Evolutionary conservation across 2,797 vertebrate species (phyloP).

Genomic region (Urocyon cinereoargenteus): DNA sequence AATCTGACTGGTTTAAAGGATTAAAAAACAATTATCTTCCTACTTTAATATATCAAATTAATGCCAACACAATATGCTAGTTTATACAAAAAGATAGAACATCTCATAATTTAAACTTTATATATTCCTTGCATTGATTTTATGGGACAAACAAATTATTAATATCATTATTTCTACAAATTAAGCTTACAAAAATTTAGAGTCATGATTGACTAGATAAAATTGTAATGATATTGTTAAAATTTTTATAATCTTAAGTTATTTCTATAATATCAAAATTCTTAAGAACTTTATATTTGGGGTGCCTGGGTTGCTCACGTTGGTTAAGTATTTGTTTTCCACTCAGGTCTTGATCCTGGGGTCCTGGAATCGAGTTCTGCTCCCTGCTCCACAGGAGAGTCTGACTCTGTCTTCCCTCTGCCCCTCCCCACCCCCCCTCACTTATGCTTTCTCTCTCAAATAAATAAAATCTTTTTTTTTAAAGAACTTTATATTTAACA

Average conservation of each 20-base stretch:
- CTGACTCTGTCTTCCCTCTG: too few species aligned
- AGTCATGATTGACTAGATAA: not conserved
- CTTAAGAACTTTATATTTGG: not conserved
- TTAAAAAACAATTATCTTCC: not conserved
- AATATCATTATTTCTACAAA: not conserved
- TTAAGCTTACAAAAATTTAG: not conserved
- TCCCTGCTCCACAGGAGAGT: too few species aligned
- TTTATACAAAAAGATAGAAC: not conserved
- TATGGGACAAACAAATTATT: not conserved
- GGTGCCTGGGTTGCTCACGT: not conserved
- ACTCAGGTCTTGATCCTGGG: not conserved
- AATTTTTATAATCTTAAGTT: not conserved
- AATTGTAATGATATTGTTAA: not conserved
- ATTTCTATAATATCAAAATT: not conserved
- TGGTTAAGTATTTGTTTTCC: not conserved
- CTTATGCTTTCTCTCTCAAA: not conserved
- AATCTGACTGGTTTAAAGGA: not conserved
- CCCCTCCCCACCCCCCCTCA: too few species aligned
- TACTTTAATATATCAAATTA: conserved; percentile 19
- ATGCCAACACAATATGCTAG: not conserved
- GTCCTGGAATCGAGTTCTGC: not conserved
- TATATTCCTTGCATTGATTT: not conserved
- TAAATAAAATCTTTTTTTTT: not conserved
- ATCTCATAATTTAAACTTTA: not conserved
- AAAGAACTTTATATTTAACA: not conserved